Evolutionary conservation across 2,113 vertebrate species (phyloP).

Genomic region (Corythoichthys haematopterus): DNA sequence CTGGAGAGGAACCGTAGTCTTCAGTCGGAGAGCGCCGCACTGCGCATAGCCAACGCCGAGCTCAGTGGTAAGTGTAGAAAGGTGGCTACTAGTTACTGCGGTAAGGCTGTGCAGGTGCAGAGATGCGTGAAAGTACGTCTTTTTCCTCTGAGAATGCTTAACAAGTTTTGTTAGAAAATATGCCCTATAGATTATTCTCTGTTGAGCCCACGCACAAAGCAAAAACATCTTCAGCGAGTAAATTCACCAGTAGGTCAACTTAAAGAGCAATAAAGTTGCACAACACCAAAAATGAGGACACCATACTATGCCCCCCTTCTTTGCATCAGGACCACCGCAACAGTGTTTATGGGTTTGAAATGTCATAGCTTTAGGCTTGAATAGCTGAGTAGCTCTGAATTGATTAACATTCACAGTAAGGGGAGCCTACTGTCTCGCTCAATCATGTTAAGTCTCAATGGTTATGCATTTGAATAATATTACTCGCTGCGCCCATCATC

Average conservation of each 20-base stretch:
- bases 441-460: conserved; percentile 64
- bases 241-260: conserved; percentile 38
- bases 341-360: conserved; percentile 68
- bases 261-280: conserved; percentile 31
- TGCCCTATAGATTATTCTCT: conserved; percentile 17
- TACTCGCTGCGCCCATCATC: conserved; percentile 45
- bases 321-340: conserved; percentile 44
- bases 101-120: conserved; percentile 16
- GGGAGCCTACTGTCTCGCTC: conserved; percentile 62
- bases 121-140: conserved; percentile 8
- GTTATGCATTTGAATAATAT: conserved; percentile 61
- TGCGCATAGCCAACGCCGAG: conserved; percentile 92
- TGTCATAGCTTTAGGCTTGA: conserved; percentile 71
- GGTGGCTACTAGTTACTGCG: conserved; percentile 11
- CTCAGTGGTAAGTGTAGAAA: conserved; percentile 86
- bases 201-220: conserved; percentile 8
- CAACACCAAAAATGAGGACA: conserved; percentile 51
- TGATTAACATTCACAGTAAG: conserved; percentile 72
- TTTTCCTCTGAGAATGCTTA: conserved; percentile 70
- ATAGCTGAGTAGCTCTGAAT: conserved; percentile 73
- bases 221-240: conserved; percentile 13
- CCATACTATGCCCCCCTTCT: conserved; percentile 9
- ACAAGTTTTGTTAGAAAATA: conserved; percentile 5
- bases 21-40: conserved; percentile 90
- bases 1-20: conserved; percentile 94